These are phyloP conservation scores for Tupaia tana DNA, from an alignment of 2,113 vertebrate genomes.

Conservation along the genomic window DNA sequence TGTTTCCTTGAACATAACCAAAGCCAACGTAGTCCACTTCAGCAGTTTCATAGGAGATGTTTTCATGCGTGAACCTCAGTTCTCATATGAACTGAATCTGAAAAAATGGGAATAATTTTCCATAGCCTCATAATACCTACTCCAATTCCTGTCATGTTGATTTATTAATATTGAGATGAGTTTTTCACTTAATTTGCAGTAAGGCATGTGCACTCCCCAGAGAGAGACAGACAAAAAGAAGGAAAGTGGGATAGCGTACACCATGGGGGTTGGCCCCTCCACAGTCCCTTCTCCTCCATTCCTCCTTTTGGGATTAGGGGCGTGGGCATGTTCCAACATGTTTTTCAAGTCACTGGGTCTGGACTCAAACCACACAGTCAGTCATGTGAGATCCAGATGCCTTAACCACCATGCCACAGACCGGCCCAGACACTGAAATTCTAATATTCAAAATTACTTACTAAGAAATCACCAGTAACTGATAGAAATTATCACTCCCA, in stretches of 20 bases:
- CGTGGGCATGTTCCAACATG: too few relatives aligned
- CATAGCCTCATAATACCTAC: neutral
- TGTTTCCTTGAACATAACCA: neutral
- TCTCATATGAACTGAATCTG: neutral
- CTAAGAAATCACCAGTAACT: neutral
- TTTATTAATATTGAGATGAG: neutral
- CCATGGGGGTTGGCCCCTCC: too few relatives aligned
- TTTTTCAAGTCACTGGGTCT: too few relatives aligned
- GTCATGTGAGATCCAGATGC: too few relatives aligned
- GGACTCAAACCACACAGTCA: too few relatives aligned
- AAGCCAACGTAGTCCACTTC: neutral
- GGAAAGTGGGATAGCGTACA: too few relatives aligned
- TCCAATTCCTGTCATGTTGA: neutral
- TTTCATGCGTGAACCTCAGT: neutral
- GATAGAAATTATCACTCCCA: neutral
- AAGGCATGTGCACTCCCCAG: too few relatives aligned
- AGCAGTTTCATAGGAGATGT: neutral
- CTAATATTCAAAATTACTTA: slow-evolving; percentile 5
- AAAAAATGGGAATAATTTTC: neutral
- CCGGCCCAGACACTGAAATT: neutral
- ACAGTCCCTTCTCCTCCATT: too few relatives aligned
- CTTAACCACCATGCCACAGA: too few relatives aligned
- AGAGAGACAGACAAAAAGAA: too few relatives aligned
- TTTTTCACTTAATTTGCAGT: too few relatives aligned
- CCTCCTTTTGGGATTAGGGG: too few relatives aligned